Evolutionary conservation across 92 coral and sea anemone genomes (phyloP).

Genomic region (Epizoanthus stellaris): DNA sequence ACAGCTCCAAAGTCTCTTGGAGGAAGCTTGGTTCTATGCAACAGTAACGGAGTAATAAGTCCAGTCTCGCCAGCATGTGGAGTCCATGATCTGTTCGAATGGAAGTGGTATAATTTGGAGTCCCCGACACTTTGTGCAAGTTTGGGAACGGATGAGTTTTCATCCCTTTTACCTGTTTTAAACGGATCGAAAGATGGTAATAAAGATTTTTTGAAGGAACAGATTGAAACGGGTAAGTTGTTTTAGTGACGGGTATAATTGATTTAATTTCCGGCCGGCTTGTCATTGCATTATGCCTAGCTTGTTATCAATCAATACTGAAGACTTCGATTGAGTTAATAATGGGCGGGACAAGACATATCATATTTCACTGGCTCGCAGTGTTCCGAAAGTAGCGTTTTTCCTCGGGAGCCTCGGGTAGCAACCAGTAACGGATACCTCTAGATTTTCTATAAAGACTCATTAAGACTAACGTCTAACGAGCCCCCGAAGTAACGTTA

Average conservation of each 20-base stretch:
- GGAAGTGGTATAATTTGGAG: conserved; percentile 91
- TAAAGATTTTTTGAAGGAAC: conserved; percentile 57
- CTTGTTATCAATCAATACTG: no score
- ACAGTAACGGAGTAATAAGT: conserved; percentile 76
- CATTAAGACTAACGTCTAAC: no score
- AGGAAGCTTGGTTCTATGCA: conserved; percentile 72
- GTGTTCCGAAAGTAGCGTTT: no score
- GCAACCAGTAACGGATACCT: no score
- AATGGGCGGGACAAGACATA: no score
- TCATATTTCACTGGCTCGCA: no score
- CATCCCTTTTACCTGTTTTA: conserved; percentile 73
- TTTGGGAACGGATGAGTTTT: conserved; percentile 84
- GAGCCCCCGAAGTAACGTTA: no score
- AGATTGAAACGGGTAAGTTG: conserved; percentile 72
- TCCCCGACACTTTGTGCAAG: conserved; percentile 83
- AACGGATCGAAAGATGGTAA: conserved; percentile 82
- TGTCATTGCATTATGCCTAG: no score
- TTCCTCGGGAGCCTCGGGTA: no score
- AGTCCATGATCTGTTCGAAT: conserved; percentile 75
- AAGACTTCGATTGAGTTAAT: no score
- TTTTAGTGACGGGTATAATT: neutral
- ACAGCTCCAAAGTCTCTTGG: conserved; percentile 58
- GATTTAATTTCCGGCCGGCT: no score
- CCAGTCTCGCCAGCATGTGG: conserved; percentile 92
- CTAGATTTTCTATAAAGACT: no score